A percentile compares a stretch with the other conserved stretches of the same genome.
These are phyloP conservation scores for Saccopteryx leptura DNA, from an alignment of 2,113 vertebrate species.

Conservation along the genomic window DNA sequence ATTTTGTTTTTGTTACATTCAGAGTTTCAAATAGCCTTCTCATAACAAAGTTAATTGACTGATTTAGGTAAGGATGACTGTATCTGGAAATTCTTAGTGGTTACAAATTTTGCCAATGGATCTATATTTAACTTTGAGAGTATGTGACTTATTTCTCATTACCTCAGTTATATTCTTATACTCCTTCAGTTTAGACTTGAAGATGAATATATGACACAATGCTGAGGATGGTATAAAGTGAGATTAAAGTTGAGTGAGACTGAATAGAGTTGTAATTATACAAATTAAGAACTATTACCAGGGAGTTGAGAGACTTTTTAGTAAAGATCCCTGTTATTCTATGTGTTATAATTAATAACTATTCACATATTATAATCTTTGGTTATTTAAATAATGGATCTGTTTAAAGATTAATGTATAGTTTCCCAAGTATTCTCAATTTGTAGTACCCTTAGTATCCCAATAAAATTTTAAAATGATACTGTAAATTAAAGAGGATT, in stretches of 20 bases:
- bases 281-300: constrained; percentile 46
- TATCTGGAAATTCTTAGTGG: constrained; percentile 13
- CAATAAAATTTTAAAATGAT: constrained; percentile 49
- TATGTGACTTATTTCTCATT: constrained; percentile 47
- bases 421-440: constrained; percentile 16
- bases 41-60: neutral
- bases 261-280: constrained; percentile 54
- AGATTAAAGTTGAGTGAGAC: constrained; percentile 32
- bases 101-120: constrained; percentile 38
- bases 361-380: constrained; percentile 17
- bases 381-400: constrained; percentile 52
- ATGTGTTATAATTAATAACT: constrained; percentile 47
- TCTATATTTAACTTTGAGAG: neutral
- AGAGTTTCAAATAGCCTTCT: constrained; percentile 3
- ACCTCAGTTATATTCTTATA: neutral
- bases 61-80: neutral
- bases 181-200: constrained; percentile 33
- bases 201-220: constrained; percentile 19
- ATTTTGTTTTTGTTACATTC: neutral
- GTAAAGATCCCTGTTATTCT: constrained; percentile 13
- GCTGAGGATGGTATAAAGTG: neutral
- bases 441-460: constrained; percentile 1
- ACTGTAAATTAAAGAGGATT: constrained; percentile 37
- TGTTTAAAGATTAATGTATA: constrained; percentile 46
- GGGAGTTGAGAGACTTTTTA: neutral